Evolutionary conservation across 1,140 invertebrate species (phyloP).

Genomic region (Drosophila kanapiae): DNA sequence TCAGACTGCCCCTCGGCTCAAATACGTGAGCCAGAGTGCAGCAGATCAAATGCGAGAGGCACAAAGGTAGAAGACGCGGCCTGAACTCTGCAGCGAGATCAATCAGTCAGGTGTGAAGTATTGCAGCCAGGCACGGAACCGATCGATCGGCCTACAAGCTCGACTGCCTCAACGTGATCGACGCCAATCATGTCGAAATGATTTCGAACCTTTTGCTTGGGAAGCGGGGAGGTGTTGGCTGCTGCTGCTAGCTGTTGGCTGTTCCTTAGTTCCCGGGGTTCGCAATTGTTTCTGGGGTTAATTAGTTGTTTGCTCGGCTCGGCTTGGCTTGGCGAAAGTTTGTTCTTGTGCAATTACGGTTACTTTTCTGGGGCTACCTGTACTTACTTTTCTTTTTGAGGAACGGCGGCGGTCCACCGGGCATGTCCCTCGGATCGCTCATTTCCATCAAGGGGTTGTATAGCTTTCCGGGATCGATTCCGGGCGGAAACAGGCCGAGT

Average conservation of each 20-base stretch:
- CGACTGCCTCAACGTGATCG: conserved; percentile 60
- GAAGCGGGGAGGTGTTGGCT: conserved; percentile 23
- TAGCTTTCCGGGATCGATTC: conserved; percentile 89
- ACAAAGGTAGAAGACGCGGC: conserved; percentile 29
- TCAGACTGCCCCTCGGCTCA: conserved; percentile 14
- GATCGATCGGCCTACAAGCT: conserved; percentile 22
- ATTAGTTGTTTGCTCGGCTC: conserved; percentile 75
- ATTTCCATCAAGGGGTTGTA: conserved; percentile 90
- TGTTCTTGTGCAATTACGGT: conserved; percentile 29
- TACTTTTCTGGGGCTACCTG: neutral
- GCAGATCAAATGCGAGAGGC: conserved; percentile 32
- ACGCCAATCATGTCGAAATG: conserved; percentile 75
- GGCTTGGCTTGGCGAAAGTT: conserved; percentile 39
- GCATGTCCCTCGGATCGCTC: conserved; percentile 86
- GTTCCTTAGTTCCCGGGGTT: conserved; percentile 8
- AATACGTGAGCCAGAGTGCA: conserved; percentile 69
- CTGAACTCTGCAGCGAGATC: conserved; percentile 54
- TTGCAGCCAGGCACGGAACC: conserved; percentile 62
- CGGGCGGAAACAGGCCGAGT: conserved; percentile 89
- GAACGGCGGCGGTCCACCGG: conserved; percentile 87
- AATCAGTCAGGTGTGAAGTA: conserved; percentile 81
- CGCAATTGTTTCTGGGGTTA: conserved; percentile 57
- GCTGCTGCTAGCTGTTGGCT: neutral
- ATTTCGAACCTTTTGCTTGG: conserved; percentile 53
- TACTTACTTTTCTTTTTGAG: conserved; percentile 91